phyloP scores from a whole-genome alignment of 2,888 invertebrate genomes.

The Nipponacmea schrenckii region DNA sequence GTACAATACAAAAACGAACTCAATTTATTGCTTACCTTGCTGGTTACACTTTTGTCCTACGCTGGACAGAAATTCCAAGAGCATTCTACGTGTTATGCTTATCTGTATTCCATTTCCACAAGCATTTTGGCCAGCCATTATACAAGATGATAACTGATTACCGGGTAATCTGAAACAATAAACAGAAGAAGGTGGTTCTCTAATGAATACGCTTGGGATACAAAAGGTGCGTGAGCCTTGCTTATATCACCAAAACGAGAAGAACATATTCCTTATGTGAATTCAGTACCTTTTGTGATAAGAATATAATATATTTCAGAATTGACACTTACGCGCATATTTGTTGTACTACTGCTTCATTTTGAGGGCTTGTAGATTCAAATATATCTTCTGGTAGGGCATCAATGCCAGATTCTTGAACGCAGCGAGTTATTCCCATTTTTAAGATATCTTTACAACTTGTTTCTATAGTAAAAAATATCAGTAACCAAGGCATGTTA shows the following conservation, averaged over 20 bases:
- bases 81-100: slow-evolving; percentile 19
- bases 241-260: too few relatives aligned
- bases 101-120: slow-evolving; percentile 19
- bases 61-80: slow-evolving; percentile 5
- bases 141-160: slow-evolving; percentile 13
- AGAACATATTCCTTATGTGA: too few relatives aligned
- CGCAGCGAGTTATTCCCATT: slow-evolving; percentile 17
- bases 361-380: slow-evolving; percentile 9
- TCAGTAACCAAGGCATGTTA: too few relatives aligned
- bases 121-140: slow-evolving; percentile 19
- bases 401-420: slow-evolving; percentile 17
- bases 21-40: too few relatives aligned
- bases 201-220: too few relatives aligned
- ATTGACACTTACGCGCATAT: slow-evolving; percentile 14
- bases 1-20: too few relatives aligned
- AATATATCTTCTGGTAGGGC: slow-evolving; percentile 15
- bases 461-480: neutral
- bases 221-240: too few relatives aligned
- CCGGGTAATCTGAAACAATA: too few relatives aligned
- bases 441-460: slow-evolving; percentile 11
- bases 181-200: too few relatives aligned
- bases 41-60: slow-evolving; percentile 12
- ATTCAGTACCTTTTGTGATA: too few relatives aligned
- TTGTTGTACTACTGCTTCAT: slow-evolving; percentile 5
- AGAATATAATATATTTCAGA: neutral